These are phyloP conservation scores for Enteromius afrohamiltoni DNA, from an alignment of 2,797 vertebrate species.

Conservation along the genomic window DNA sequence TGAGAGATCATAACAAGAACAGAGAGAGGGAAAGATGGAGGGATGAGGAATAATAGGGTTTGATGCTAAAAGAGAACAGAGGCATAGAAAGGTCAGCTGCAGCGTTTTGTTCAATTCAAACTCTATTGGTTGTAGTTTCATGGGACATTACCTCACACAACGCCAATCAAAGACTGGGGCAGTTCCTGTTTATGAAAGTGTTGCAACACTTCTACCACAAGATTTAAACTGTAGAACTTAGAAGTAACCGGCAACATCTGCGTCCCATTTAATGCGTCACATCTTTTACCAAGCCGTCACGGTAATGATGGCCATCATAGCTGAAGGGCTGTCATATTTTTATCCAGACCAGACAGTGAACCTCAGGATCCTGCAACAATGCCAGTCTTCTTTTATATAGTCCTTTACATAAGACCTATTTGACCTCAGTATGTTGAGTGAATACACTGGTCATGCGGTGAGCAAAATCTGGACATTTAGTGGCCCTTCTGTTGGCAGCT, in stretches of 20 bases:
- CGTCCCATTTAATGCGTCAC: slow-evolving; percentile 35
- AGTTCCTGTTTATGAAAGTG: slow-evolving; percentile 31
- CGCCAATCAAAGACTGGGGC: slow-evolving; percentile 11
- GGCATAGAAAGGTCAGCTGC: not conserved
- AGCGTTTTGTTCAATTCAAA: slow-evolving; percentile 11
- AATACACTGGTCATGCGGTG: slow-evolving; percentile 24
- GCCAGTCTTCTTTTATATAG: slow-evolving; percentile 34
- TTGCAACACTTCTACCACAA: slow-evolving; percentile 31
- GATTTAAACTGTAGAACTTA: slow-evolving; percentile 36
- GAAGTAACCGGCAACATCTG: slow-evolving; percentile 45
- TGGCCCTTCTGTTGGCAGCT: slow-evolving; percentile 7
- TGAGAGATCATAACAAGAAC: slow-evolving; percentile 49
- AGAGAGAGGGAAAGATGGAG: slow-evolving; percentile 43
- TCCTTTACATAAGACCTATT: slow-evolving; percentile 13
- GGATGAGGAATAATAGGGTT: not conserved
- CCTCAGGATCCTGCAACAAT: slow-evolving; percentile 37
- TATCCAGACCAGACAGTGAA: slow-evolving; percentile 34
- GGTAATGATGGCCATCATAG: slow-evolving; percentile 45
- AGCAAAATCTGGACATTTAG: not conserved
- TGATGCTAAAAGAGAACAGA: slow-evolving; percentile 26
- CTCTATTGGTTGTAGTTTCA: slow-evolving; percentile 32
- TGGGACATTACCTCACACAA: slow-evolving; percentile 43
- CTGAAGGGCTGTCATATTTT: slow-evolving; percentile 22
- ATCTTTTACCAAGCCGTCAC: slow-evolving; percentile 32
- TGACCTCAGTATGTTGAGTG: slow-evolving; percentile 7